Base-by-base conservation (phyloP, 2,797 vertebrate species). In the Helostoma temminkii region DNA sequence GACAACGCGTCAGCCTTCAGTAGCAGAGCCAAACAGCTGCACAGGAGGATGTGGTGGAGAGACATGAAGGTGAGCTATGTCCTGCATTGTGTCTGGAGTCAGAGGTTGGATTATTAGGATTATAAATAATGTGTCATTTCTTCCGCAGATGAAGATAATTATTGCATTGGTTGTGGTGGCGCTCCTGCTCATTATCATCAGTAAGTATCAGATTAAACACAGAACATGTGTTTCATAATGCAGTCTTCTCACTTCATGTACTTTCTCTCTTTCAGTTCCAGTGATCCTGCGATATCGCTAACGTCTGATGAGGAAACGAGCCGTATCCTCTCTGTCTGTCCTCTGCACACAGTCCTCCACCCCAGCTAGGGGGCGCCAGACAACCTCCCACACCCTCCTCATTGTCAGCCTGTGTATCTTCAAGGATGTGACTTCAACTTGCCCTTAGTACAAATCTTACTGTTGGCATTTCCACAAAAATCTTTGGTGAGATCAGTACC, bases 1-100 rank as follows among this genome's bases (percentile, higher is more conserved):
- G 98, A 99, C 93, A 97, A 99, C 6, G 98, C 98, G 3, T 97
- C 98, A 30, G 98, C 96, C 64, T 99, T 99, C 91, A 99, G 97
- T 91, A 99, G 96, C 93, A 95, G 98, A 93, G 96, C 98, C 92
- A 98, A 98, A 91, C 97, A 99, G 68, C 95, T 99, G 66, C 95
- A 98, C 84, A 92, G 97, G 86, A 97, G 98, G 80, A 98, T 99
- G 97, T 98, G 97, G 97, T 99, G 97, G 97, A 94, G 95, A 72
- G 97, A 97, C 72, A 96, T 94, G 91, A 98, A 98, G 95, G 97
- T 99, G 83, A 14, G 75, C 26, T 21, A 42, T 53, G 60, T 46
- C 18, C 59, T 15, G 12, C 6, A 16, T 18, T 61, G 26, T 60
- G 65, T 19, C 18, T 15, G 32, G 2, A 6, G 9, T 39, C 18